phyloP scores from a whole-genome alignment of 2,113 vertebrate genomes.

The Xenotilapia flavipinnis region DNA sequence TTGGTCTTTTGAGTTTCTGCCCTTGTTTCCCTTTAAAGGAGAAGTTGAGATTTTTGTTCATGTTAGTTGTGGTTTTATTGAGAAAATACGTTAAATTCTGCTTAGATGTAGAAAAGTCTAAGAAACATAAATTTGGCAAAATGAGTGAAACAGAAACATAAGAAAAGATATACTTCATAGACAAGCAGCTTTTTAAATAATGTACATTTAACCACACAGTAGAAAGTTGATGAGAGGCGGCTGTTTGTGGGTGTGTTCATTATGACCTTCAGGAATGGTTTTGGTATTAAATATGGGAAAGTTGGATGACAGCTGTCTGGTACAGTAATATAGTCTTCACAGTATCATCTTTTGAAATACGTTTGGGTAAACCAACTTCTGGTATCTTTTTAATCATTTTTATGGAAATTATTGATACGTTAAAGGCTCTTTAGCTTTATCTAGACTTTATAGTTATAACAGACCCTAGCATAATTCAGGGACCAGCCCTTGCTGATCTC shows the following conservation, averaged over 20 bases:
- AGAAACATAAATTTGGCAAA: neutral
- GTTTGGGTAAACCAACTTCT: neutral
- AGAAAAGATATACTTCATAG: neutral
- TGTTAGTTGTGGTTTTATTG: neutral
- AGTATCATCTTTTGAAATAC: neutral
- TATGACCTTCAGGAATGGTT: neutral
- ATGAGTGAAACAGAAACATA: neutral
- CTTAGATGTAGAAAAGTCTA: neutral
- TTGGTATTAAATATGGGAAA: neutral
- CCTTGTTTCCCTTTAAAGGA: neutral
- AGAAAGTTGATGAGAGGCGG: neutral
- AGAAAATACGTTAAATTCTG: neutral
- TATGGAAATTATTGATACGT: neutral
- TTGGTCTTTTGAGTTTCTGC: neutral
- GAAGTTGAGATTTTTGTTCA: neutral
- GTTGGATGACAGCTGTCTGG: neutral
- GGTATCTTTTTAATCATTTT: no score
- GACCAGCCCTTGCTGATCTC: neutral
- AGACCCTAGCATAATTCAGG: neutral
- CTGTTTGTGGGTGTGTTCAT: neutral
- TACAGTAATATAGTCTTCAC: neutral
- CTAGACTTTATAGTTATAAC: neutral
- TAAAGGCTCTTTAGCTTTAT: neutral
- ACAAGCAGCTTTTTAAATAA: neutral
- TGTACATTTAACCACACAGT: neutral